Evolutionary conservation across 2,888 invertebrate species (phyloP), one percentile per base, ranked within the genome.

Genomic region (Drosophila suboccidentalis): DNA sequence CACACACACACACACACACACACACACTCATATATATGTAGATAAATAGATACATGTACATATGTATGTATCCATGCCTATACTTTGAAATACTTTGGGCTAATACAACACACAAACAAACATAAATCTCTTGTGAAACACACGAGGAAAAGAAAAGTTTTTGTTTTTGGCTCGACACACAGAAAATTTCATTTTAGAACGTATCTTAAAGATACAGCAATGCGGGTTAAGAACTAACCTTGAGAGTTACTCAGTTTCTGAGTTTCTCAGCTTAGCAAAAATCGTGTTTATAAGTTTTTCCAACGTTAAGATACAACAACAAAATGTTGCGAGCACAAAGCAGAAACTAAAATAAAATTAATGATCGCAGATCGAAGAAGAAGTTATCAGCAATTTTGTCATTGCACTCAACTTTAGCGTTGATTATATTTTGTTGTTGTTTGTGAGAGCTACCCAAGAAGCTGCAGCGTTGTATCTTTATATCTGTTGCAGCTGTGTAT

Each of bases 331-430:
- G 43, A 39, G 38, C 47, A 44, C 50, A 78, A 75, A 79, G 71
- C 66, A 50, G 62, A 75, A 39, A 67, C 71, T 66, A 63, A 70
- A 67, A 76, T 49, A 65, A 79, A 75, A 87, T 85, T 81, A 85
- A 87, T 87, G 84, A 88, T 87, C 89, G 65, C 44, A 46, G 54
- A 34, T 71, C 53, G 55, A 44, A 58, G 55, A 44, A 58, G 54
- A 26, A 83, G 83, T 89, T 87, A 87, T 80, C 80, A 80, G 78
- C 74, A 87, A 87, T 86, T 86, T 87, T 86, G 87, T 89, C 87
- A 87, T 86, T 89, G 87, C 85, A 67, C 75, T 63, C 59, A 81
- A 61, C 60, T 86, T 86, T 78, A 87, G 78, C 84, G 75, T 80
- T 84, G 79, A 87, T 88, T 88, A 81, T 71, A 68, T 62, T 67